Conservation (phyloP, 1,140 invertebrate species). For the Carcinoscorpius rotundicauda region DNA sequence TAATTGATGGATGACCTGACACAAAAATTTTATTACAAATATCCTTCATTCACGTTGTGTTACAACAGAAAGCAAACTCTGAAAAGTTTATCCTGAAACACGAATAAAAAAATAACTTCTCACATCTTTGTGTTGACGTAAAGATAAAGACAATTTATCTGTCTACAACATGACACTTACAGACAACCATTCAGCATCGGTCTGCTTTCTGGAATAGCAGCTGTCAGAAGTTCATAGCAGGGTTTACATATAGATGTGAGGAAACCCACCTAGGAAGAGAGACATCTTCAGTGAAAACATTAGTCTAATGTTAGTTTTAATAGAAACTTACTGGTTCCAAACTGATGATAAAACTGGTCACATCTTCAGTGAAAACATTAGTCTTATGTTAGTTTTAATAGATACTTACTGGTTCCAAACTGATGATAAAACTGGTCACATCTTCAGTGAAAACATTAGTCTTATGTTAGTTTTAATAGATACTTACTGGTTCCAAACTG, state of each 20-base stretch:
- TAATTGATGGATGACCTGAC: no score
- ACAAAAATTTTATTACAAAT: no score
- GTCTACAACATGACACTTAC: background rate
- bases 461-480: no score
- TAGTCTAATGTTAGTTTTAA: background rate
- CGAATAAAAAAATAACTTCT: no score
- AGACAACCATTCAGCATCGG: background rate
- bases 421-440: background rate
- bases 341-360: background rate
- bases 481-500: no score
- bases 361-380: background rate
- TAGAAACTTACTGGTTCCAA: background rate
- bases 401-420: background rate
- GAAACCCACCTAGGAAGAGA: background rate
- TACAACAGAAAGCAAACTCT: no score
- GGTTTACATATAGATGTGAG: background rate
- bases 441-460: no score
- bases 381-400: background rate
- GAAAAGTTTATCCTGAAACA: no score
- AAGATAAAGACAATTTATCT: no score
- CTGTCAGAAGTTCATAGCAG: background rate
- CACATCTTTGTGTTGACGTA: no score
- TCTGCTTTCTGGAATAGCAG: background rate
- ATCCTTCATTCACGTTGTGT: no score
- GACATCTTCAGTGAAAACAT: no score